Evolutionary conservation across 2,888 invertebrate genomes (phyloP).

Genomic region (Hoplodrina blanda): DNA sequence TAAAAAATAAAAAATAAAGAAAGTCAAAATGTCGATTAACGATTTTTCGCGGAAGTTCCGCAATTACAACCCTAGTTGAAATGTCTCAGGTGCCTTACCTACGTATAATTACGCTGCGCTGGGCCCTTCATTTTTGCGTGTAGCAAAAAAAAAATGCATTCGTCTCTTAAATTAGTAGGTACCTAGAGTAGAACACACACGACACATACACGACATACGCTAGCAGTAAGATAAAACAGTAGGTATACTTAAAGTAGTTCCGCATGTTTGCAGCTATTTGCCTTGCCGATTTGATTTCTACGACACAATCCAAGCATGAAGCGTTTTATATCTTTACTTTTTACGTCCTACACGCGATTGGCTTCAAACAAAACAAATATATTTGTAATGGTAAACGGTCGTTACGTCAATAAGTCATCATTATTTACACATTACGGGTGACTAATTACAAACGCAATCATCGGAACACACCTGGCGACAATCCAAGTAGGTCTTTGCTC

Average conservation of each 20-base stretch:
- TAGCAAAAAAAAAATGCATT: not conserved
- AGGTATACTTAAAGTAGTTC: constrained; percentile 8
- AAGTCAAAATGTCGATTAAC: too few species aligned
- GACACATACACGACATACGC: not conserved
- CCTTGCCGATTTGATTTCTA: constrained; percentile 10
- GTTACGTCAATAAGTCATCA: constrained; percentile 36
- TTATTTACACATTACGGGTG: constrained; percentile 46
- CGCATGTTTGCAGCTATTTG: constrained; percentile 12
- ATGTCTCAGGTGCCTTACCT: not conserved
- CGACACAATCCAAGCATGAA: constrained; percentile 16
- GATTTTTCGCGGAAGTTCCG: too few species aligned
- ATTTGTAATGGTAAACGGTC: constrained; percentile 15
- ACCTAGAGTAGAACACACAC: not conserved
- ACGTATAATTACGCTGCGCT: not conserved
- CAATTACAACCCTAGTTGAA: too few species aligned
- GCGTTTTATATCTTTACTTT: constrained; percentile 18
- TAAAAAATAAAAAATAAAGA: too few species aligned
- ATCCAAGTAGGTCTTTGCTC: constrained; percentile 44
- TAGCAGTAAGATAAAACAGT: not conserved
- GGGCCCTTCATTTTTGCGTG: not conserved
- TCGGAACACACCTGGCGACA: constrained; percentile 32
- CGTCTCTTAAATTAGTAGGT: not conserved
- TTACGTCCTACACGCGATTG: constrained; percentile 6
- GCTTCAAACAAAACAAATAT: constrained; percentile 39
- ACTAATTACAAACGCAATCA: constrained; percentile 38